Conservation (phyloP, 2,888 invertebrate genomes). For the Dicyrtomina minuta region DNA sequence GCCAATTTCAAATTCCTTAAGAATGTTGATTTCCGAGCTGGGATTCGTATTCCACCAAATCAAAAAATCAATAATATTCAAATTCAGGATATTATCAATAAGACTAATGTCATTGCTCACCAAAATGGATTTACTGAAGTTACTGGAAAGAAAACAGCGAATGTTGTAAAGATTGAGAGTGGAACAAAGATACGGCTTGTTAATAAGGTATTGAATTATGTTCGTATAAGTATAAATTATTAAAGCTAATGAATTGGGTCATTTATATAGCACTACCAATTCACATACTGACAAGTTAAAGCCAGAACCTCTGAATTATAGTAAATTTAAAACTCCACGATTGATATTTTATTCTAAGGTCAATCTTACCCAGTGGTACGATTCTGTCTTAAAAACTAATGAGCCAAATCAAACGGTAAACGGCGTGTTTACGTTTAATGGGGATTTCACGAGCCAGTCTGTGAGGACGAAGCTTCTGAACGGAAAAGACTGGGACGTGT, state of each 20-base stretch:
- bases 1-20: slow-evolving; percentile 31
- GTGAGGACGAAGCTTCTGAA: slow-evolving; percentile 27
- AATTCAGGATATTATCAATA: slow-evolving; percentile 10
- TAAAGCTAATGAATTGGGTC: no score
- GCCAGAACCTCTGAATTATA: no score
- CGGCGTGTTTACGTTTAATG: slow-evolving; percentile 26
- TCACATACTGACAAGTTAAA: no score
- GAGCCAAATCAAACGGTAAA: slow-evolving; percentile 29
- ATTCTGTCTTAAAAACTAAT: slow-evolving; percentile 33
- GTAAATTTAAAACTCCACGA: not conserved
- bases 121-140: not conserved
- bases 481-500: slow-evolving; percentile 39
- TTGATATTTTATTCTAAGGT: slow-evolving; percentile 22
- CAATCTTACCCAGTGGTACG: slow-evolving; percentile 41
- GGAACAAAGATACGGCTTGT: not conserved
- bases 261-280: no score
- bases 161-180: not conserved
- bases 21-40: slow-evolving; percentile 10
- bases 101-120: not conserved
- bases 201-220: not conserved
- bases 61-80: slow-evolving; percentile 15
- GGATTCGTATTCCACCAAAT: not conserved
- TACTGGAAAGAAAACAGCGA: slow-evolving; percentile 2
- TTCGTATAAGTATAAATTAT: no score
- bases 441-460: slow-evolving; percentile 14